phyloP scores from a whole-genome alignment of 2,888 invertebrate genomes.

The Hirtodrosophila histrioides region DNA sequence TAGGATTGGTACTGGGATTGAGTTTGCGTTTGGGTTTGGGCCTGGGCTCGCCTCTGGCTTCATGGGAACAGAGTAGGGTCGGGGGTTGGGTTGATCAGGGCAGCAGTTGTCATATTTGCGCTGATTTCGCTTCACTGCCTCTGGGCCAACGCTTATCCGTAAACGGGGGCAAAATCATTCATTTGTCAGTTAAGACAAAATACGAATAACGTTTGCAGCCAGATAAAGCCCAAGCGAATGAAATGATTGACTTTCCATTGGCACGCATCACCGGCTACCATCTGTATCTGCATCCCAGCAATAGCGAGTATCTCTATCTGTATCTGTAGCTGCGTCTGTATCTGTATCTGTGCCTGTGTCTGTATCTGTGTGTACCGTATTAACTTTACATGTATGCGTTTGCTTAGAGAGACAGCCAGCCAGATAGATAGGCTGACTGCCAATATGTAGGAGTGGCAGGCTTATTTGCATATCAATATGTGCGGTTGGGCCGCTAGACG shows the following conservation, averaged over 20 bases:
- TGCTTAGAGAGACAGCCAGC: conserved; percentile 39
- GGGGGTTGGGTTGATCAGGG: background rate
- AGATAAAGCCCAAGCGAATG: conserved; percentile 69
- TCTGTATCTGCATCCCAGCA: conserved; percentile 18
- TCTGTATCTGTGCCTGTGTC: conserved; percentile 1
- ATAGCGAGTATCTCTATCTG: background rate
- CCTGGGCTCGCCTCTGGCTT: background rate
- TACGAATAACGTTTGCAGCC: conserved; percentile 49
- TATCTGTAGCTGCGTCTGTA: background rate
- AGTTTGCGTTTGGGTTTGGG: conserved; percentile 13
- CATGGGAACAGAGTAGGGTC: background rate
- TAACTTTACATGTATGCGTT: conserved; percentile 27
- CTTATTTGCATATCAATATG: conserved; percentile 75
- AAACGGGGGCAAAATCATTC: conserved; percentile 62
- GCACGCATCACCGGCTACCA: conserved; percentile 64
- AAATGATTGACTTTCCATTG: conserved; percentile 74
- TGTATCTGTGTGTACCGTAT: conserved; percentile 17
- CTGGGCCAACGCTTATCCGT: conserved; percentile 56
- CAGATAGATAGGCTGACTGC: conserved; percentile 24
- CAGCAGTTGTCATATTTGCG: conserved; percentile 65
- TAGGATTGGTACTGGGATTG: conserved; percentile 20
- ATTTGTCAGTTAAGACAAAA: conserved; percentile 79
- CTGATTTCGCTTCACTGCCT: conserved; percentile 61
- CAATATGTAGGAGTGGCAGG: conserved; percentile 25
- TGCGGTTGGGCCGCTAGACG: conserved; percentile 32